phyloP scores from a whole-genome alignment of 2,888 invertebrate genomes.

The Caenorhabditis panamensis region DNA sequence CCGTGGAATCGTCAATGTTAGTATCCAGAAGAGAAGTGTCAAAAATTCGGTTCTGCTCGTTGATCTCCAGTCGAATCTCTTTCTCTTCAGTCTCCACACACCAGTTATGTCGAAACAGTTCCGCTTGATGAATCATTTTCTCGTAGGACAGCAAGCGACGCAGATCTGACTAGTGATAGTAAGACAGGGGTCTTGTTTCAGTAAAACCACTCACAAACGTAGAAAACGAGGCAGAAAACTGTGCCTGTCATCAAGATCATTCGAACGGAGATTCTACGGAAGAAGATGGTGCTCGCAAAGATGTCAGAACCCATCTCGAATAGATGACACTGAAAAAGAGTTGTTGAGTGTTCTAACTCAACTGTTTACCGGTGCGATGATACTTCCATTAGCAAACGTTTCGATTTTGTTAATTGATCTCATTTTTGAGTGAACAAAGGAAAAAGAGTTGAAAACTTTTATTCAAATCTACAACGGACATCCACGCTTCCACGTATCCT shows the following conservation, averaged over 20 bases:
- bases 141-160: slow-evolving; percentile 35
- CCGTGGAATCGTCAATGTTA: slow-evolving; percentile 25
- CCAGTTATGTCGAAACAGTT: slow-evolving; percentile 54
- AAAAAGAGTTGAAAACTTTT: not conserved
- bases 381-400: slow-evolving; percentile 37
- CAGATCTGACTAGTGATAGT: no score
- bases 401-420: slow-evolving; percentile 47
- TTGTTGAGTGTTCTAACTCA: not conserved
- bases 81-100: slow-evolving; percentile 39
- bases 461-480: not conserved
- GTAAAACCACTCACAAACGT: slow-evolving; percentile 41
- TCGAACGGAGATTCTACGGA: slow-evolving; percentile 18
- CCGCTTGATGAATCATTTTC: slow-evolving; percentile 36
- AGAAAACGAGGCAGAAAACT: slow-evolving; percentile 32
- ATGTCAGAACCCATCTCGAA: slow-evolving; percentile 39
- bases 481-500: not conserved
- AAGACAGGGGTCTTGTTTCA: no score
- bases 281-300: slow-evolving; percentile 33
- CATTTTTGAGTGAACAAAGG: slow-evolving; percentile 17
- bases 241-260: slow-evolving; percentile 38
- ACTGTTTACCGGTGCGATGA: slow-evolving; percentile 47
- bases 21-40: slow-evolving; percentile 41
- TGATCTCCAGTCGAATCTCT: slow-evolving; percentile 24
- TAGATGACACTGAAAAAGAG: slow-evolving; percentile 36
- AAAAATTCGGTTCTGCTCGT: slow-evolving; percentile 29